Conservation (phyloP, 2,113 vertebrate genomes). For the Tupaia chinensis region DNA sequence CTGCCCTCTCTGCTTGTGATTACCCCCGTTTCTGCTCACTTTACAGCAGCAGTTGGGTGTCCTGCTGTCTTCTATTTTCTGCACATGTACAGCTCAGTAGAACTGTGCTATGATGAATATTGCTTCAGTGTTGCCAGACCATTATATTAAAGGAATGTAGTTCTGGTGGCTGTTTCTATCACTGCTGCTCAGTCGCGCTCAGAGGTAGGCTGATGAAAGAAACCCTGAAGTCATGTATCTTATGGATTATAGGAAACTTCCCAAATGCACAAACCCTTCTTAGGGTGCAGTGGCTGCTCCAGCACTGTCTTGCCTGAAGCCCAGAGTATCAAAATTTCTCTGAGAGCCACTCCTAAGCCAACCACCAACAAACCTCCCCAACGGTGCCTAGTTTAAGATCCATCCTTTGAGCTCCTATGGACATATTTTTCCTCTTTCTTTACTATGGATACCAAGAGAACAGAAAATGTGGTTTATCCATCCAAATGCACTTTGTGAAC, state of each 20-base stretch:
- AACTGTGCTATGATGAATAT: conserved; percentile 59
- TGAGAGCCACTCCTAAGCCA: not conserved
- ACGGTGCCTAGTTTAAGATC: not conserved
- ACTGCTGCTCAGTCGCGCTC: conserved; percentile 47
- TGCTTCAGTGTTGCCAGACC: conserved; percentile 19
- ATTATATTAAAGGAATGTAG: conserved; percentile 12
- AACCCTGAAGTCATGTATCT: conserved; percentile 24
- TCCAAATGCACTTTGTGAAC: not conserved
- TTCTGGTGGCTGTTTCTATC: conserved; percentile 31
- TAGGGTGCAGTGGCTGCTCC: not conserved
- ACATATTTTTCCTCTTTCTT: not conserved
- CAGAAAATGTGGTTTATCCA: not conserved
- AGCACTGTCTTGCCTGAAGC: not conserved
- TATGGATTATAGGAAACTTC: conserved; percentile 44
- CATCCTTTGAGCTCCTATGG: not conserved
- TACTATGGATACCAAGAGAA: not conserved
- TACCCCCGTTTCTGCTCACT: conserved; percentile 61
- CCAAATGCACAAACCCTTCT: not conserved
- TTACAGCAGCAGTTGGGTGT: conserved; percentile 44
- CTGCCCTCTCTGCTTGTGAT: conserved; percentile 70
- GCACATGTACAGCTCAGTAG: conserved; percentile 53
- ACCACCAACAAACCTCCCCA: not conserved
- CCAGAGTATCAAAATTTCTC: not conserved
- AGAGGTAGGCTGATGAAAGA: conserved; percentile 69
- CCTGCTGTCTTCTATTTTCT: conserved; percentile 70